Evolutionary conservation across 2,888 invertebrate species (phyloP), one percentile per base, ranked within the genome.

Genomic region (Zhuqinia jingwanae): DNA sequence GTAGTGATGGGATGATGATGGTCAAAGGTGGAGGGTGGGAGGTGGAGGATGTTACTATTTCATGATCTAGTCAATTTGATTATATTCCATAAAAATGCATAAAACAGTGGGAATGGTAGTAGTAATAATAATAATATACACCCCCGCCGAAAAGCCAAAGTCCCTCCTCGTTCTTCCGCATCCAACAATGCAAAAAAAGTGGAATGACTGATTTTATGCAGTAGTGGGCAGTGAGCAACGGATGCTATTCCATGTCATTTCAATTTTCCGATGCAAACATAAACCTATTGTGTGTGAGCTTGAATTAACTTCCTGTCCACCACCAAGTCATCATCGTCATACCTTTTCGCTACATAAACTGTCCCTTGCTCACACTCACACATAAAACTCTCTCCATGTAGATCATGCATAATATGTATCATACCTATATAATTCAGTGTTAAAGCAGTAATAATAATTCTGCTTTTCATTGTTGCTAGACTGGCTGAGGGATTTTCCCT

Each of bases 31-130:
- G 45, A 68, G 68, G 68, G 45, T 42, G 68, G 68, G 17, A 45
- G 45, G 53, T 50, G 56, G 36, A 85, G 91, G 91, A 91, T 90
- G 89, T 91, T 88, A 89, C 86, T 89, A 91, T 91, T 91, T 91
- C 90, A 91, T 91, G 91, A 90, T 91, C 90, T 90, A 90, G 88
- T 90, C 90, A 89, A 68, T 53, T 75, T 56, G 13, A 36, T 30
- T n/a, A 56, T 36, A 76, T 42, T 42, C 20, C 56, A 76, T 58
- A 47, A 8, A 36, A 36, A 42, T 63, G 8, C 3, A 13, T 47
- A 63, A 30, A 25, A 45, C 60, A 60, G 1, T 47, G 17, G n/a
- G 2, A 13, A 65, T 65, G 42, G 42, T 42, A 60, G 1, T 47
- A 13, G n/a, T 5, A 13, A 65, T 65, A 20, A 20, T 42, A 45